These are phyloP conservation scores for Martes martes DNA, from an alignment of 2,113 vertebrate species.

Conservation along the genomic window DNA sequence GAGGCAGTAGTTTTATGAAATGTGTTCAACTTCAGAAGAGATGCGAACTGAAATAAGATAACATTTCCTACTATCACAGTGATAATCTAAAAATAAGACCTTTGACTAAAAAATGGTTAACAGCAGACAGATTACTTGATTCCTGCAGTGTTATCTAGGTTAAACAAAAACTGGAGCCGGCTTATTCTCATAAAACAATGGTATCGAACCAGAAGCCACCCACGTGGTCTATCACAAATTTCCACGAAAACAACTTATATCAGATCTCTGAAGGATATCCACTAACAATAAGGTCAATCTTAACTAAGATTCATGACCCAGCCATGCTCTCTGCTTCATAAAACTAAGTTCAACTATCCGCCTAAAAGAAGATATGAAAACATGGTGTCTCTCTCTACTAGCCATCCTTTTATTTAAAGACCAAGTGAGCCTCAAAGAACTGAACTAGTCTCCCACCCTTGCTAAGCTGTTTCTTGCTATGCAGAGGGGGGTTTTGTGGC, in stretches of 20 bases:
- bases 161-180: background rate
- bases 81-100: background rate
- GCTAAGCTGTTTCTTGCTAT: background rate
- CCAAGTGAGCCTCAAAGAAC: background rate
- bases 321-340: background rate
- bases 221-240: background rate
- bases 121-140: background rate
- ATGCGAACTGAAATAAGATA: background rate
- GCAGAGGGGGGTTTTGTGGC: background rate
- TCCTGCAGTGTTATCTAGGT: background rate
- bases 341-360: background rate
- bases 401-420: background rate
- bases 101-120: slow-evolving; percentile 7
- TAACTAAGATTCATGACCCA: background rate
- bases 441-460: background rate
- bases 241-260: background rate
- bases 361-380: background rate
- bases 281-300: background rate
- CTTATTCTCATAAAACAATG: background rate
- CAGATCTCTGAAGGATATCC: background rate
- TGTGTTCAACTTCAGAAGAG: background rate
- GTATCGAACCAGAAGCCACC: background rate
- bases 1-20: background rate
- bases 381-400: background rate
- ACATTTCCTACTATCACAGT: background rate